phyloP scores from a whole-genome alignment of 1,140 invertebrate species.

The Euglossa dilemma region DNA sequence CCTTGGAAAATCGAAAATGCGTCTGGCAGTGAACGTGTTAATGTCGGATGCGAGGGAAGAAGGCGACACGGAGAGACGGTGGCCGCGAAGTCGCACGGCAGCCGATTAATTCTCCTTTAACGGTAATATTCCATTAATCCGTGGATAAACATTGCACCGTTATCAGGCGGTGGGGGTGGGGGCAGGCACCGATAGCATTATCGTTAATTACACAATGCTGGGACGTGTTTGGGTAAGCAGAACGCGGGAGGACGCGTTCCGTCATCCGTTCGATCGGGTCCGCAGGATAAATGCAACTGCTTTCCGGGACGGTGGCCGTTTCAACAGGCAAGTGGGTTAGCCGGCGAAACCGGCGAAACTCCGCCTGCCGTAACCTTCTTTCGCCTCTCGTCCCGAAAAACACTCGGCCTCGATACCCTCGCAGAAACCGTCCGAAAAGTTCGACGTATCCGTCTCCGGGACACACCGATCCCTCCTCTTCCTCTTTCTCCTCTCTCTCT shows the following conservation, averaged over 20 bases:
- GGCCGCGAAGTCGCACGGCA: not conserved
- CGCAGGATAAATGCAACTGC: constrained; percentile 62
- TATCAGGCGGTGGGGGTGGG: constrained; percentile 24
- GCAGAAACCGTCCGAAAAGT: constrained; percentile 56
- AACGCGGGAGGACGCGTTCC: constrained; percentile 34
- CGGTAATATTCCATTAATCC: constrained; percentile 69
- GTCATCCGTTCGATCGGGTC: constrained; percentile 39
- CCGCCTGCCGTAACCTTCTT: constrained; percentile 64
- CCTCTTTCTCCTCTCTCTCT: not conserved
- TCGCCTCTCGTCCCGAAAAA: constrained; percentile 53
- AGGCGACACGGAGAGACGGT: not conserved
- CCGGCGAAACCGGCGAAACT: constrained; percentile 72
- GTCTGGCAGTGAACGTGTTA: no score
- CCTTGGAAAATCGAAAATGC: no score
- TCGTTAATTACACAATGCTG: constrained; percentile 42
- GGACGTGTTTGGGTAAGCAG: constrained; percentile 31
- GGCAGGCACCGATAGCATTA: constrained; percentile 48
- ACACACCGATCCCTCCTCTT: constrained; percentile 33
- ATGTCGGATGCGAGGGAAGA: not conserved
- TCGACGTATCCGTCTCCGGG: constrained; percentile 55
- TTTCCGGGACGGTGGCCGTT: constrained; percentile 58
- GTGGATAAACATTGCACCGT: constrained; percentile 51
- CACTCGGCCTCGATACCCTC: constrained; percentile 62
- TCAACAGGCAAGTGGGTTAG: constrained; percentile 74
- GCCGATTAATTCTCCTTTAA: constrained; percentile 50